Base-by-base conservation (phyloP, 1,140 invertebrate species). In the Drosophila ogumai region DNA sequence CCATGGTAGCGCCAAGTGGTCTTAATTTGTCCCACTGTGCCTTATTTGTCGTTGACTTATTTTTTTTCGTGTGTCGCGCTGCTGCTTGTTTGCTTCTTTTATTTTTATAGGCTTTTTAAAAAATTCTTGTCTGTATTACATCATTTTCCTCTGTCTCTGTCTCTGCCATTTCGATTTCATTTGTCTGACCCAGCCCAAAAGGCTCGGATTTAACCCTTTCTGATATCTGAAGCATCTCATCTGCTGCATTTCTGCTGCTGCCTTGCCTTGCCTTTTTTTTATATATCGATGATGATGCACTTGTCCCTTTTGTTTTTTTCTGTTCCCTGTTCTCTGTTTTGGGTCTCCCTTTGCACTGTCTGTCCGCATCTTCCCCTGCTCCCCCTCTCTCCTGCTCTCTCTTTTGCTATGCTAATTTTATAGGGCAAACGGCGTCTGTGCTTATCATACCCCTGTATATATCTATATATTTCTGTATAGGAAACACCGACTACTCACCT, bases 351-450 rank as follows among this genome's bases (percentile, higher is more conserved):
- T 73, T 73, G 44, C 43, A 12, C 57, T 69, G 75, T 58, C 52
- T 72, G 66, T 71, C 56, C 63, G 69, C 69, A 34, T 59, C 44
- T 31, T 61, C 28, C 34, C 43, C 22, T 9, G 19, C 10, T 36
- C 2, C 47, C 25, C 40, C 34, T 25, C 31, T 34, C 22, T 74
- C 60, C 66, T 15, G 31, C 59, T 36, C 49, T 17, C 19, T 56
- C 36, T 44, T 61, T 77, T 22, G 40, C 59, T 75, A 79, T 84
- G 75, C 71, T 65, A 84, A 80, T 84, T 82, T 74, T 82, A 64
- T 82, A 79, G 80, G 80, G 80, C 74, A 82, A 74, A 73, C 60
- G 66, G 61, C 41, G 49, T 59, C 56, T 68, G 32, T 63, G 64
- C 68, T 57, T 69, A 71, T 71, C 69, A 46, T 17, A n/a, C 19